Conservation (phyloP, 2,888 invertebrate genomes). For the Phalera bucephala region DNA sequence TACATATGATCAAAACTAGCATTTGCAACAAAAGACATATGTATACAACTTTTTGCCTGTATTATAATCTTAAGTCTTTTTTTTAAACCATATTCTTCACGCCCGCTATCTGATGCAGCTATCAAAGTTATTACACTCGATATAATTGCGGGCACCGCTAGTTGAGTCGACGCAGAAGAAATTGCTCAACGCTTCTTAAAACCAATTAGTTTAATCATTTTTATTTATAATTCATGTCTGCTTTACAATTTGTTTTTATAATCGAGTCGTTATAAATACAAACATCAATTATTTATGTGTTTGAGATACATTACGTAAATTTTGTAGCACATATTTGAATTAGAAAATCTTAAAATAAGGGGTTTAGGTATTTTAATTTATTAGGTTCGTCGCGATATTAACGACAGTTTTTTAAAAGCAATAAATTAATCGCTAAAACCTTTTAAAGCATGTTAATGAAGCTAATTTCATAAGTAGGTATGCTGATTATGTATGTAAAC, state of each 20-base stretch:
- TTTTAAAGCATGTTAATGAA: no score
- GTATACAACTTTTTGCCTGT: constrained; percentile 6
- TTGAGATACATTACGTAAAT: no score
- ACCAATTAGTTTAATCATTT: constrained; percentile 39
- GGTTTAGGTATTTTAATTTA: no score
- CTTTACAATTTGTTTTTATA: constrained; percentile 3
- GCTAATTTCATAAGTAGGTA: no score
- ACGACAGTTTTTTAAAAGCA: no score
- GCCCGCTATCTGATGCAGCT: constrained; percentile 27
- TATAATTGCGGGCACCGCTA: constrained; percentile 35
- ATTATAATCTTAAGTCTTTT: constrained; percentile 21
- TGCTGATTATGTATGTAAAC: no score
- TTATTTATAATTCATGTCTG: constrained; percentile 21
- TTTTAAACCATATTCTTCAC: constrained; percentile 30
- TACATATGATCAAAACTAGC: background rate
- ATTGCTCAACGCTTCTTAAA: constrained; percentile 26
- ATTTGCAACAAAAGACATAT: background rate
- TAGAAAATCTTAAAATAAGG: no score
- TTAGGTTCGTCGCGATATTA: no score
- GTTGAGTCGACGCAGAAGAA: constrained; percentile 34
- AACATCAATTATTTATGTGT: no score
- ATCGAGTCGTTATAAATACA: background rate
- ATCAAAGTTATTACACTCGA: constrained; percentile 35
- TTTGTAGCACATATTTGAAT: no score
- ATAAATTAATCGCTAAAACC: no score